A percentile compares a stretch with the other conserved stretches of the same genome.
Evolutionary conservation across 2,113 vertebrate species (phyloP).

Genomic region (Malurus melanocephalus): DNA sequence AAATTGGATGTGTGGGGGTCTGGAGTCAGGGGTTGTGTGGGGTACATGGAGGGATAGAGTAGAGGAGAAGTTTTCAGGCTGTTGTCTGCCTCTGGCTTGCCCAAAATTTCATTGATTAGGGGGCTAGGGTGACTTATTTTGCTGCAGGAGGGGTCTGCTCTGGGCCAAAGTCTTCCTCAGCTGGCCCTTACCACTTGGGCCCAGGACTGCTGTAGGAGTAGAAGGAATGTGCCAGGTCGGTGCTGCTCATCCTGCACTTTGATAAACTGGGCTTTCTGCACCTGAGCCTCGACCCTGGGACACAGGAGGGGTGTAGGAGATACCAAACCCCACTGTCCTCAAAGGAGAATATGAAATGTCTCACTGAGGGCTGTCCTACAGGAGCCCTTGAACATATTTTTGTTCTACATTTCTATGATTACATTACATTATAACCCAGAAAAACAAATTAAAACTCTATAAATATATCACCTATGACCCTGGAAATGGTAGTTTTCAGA

Average conservation of each 20-base stretch:
- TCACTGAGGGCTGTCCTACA: not conserved
- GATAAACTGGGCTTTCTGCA: not conserved
- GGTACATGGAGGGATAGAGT: not conserved
- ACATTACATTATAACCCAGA: not conserved
- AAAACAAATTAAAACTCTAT: not conserved
- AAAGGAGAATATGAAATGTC: not conserved
- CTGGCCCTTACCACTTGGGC: fast-evolving
- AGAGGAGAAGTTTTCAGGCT: not conserved
- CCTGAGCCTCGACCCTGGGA: fast-evolving
- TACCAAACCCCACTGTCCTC: not conserved
- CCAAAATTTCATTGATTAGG: not conserved
- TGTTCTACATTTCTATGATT: not conserved
- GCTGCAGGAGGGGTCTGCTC: not conserved
- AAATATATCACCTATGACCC: slow-evolving; percentile 17
- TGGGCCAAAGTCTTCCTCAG: not conserved
- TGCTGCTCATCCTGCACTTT: fast-evolving
- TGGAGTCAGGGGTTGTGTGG: fast-evolving
- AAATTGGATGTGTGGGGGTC: not conserved
- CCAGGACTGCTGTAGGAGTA: not conserved
- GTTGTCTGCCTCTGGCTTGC: not conserved
- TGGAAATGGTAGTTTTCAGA: slow-evolving; percentile 6
- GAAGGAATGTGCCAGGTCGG: not conserved
- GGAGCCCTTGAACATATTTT: not conserved
- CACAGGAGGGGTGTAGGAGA: fast-evolving
- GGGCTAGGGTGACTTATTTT: not conserved